Evolutionary conservation across 2,888 invertebrate species (phyloP).

Genomic region (Anoplius nigerrimus): DNA sequence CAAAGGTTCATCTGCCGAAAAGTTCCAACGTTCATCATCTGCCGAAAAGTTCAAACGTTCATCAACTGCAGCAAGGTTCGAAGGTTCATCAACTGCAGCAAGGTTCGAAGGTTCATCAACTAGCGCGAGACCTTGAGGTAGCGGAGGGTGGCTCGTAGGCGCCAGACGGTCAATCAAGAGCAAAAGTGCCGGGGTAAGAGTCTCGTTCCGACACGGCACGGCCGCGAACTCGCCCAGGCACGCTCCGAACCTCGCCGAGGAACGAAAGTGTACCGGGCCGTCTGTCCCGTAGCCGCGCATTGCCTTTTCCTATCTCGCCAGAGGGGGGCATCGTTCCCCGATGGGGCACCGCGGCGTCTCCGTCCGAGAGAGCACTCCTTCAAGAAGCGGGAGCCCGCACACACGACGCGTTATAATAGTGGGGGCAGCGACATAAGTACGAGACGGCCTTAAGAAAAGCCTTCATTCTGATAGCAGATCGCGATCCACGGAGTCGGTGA

Average conservation of each 20-base stretch:
- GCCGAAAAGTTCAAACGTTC: too few relatives aligned
- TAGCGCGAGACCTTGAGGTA: too few relatives aligned
- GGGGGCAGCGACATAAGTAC: conserved; percentile 72
- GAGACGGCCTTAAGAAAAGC: conserved; percentile 72
- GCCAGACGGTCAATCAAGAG: conserved; percentile 8
- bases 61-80: too few relatives aligned
- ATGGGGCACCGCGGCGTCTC: neutral
- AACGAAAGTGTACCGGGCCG: conserved; percentile 54
- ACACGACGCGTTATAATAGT: conserved; percentile 37
- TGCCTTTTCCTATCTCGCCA: conserved; percentile 43
- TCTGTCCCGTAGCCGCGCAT: conserved; percentile 32
- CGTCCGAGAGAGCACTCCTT: neutral
- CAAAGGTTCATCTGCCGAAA: too few relatives aligned
- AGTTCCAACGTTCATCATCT: too few relatives aligned
- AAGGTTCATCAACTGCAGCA: too few relatives aligned
- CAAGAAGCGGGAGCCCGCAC: conserved; percentile 19
- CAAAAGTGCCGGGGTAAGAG: conserved; percentile 22
- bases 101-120: too few relatives aligned
- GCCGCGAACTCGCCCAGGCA: conserved; percentile 18
- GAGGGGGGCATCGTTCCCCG: conserved; percentile 47
- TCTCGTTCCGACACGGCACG: conserved; percentile 11
- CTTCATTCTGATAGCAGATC: conserved; percentile 72
- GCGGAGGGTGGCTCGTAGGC: too few relatives aligned
- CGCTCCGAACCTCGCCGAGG: conserved; percentile 22
- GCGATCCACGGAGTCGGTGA: conserved; percentile 55